Base-by-base conservation (phyloP, 2,797 vertebrate species). In the Lycodopsis pacificus region DNA sequence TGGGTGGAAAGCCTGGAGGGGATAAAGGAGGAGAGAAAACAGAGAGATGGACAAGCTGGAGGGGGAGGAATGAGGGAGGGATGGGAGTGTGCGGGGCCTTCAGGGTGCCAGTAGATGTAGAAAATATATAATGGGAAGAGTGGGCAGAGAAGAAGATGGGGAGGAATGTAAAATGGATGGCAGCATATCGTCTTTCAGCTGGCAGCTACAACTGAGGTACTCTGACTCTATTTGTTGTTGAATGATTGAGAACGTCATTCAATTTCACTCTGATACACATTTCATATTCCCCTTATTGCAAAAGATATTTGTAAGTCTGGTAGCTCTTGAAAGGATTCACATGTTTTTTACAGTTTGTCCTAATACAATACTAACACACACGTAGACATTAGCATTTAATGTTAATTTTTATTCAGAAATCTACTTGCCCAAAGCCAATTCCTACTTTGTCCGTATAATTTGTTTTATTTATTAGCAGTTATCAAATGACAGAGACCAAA, bases 41-140 rank as follows among this genome's bases (percentile, higher is more conserved):
- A 32, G 36, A 57, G 56, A 54, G 65, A 79, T 36, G 59, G 58
- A 75, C 8, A 61, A 38, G n/a, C 27, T 66, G 65, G 49, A 69
- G 58, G 38, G 68, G 30, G 69, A 36, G 44, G 22, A 15, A 30
- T 27, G 59, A 7, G 61, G 27, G 19, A 57, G 56, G 22, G 36
- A 32, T 30, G 54, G 40, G 48, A 7, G 4, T 10, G 22, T 42
- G 25, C 30, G 15, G 9, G 70, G 40, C 53, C 70, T 77, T 77
- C 27, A 73, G 79, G 63, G 61, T 72, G 42, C 49, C 48, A 64
- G 63, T 1, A 25, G 49, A 12, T 5, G 7, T 0, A 30, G 25
- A 49, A 69, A 30, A 44, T 7, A 17, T 49, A 36, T 44, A 34
- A 32, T 40, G 62, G 51, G 61, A 46, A 62, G 30, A 62, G 30